These are phyloP conservation scores for Ochlodes sylvanus DNA, from an alignment of 2,888 invertebrate genomes.

Conservation along the genomic window DNA sequence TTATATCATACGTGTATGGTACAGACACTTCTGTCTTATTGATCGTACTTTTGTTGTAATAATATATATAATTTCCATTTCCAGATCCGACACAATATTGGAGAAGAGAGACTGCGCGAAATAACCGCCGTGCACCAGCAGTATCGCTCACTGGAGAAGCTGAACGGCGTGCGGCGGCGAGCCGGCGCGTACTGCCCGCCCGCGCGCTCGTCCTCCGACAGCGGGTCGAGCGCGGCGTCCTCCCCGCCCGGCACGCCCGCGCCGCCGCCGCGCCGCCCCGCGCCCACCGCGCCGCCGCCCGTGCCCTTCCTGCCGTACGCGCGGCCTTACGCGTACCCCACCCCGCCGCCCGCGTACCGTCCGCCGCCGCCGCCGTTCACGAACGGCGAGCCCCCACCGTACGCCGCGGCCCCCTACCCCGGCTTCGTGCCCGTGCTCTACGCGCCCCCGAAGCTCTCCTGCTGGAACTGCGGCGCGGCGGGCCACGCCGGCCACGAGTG, in stretches of 20 bases:
- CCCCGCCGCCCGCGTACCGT: conserved; percentile 73
- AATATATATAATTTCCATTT: conserved; percentile 38
- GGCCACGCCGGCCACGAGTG: conserved; percentile 95
- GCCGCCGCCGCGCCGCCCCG: conserved; percentile 52
- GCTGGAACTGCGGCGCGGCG: conserved; percentile 96
- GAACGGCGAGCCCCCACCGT: conserved; percentile 78
- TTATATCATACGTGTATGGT: too few species aligned
- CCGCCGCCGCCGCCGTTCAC: conserved; percentile 76
- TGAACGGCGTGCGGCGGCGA: conserved; percentile 83
- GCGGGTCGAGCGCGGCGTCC: conserved; percentile 74
- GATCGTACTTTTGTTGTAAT: too few species aligned
- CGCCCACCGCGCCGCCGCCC: conserved; percentile 56
- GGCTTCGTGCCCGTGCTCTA: conserved; percentile 81
- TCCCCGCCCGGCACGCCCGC: conserved; percentile 76
- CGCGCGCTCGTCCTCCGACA: conserved; percentile 71
- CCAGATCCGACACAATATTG: conserved; percentile 86
- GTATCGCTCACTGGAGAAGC: conserved; percentile 84
- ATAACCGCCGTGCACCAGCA: conserved; percentile 82
- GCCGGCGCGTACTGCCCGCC: conserved; percentile 63
- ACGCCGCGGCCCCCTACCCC: conserved; percentile 74
- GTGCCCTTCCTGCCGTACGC: conserved; percentile 69
- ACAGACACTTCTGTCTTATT: too few species aligned
- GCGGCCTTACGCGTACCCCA: conserved; percentile 71
- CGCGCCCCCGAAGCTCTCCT: conserved; percentile 88
- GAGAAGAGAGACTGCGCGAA: conserved; percentile 87